phyloP scores from a whole-genome alignment of 1,140 invertebrate species.

The Neotoxoptera formosana region DNA sequence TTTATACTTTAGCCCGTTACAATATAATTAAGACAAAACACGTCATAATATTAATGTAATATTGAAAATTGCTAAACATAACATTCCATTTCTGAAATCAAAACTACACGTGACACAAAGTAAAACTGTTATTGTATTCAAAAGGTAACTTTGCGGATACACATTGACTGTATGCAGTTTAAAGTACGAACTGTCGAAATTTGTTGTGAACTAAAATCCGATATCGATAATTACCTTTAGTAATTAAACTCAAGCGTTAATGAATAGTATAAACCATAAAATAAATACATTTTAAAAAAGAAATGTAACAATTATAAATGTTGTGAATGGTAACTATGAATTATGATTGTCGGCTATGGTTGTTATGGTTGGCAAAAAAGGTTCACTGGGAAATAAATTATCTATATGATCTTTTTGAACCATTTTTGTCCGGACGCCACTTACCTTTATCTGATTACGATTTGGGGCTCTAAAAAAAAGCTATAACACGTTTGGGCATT shows the following conservation, averaged over 20 bases:
- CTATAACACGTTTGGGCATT: neutral
- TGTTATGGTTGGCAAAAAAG: neutral
- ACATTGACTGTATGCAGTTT: too few species aligned
- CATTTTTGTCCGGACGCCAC: neutral
- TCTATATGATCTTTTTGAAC: neutral
- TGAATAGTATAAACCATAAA: too few species aligned
- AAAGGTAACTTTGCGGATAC: too few species aligned
- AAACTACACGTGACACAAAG: neutral
- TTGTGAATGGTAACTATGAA: neutral
- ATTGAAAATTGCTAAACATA: neutral
- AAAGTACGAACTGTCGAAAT: too few species aligned
- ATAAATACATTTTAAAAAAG: too few species aligned
- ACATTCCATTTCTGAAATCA: neutral
- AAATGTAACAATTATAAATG: neutral
- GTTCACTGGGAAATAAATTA: neutral
- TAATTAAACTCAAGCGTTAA: too few species aligned
- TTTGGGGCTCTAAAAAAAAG: neutral
- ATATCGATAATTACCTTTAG: too few species aligned
- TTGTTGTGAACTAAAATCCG: too few species aligned
- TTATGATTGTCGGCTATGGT: neutral
- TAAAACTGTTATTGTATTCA: too few species aligned
- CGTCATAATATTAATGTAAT: neutral
- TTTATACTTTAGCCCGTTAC: neutral
- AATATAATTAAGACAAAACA: neutral
- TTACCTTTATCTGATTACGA: neutral